Evolutionary conservation across 2,113 vertebrate genomes (phyloP).

Genomic region (Myodes glareolus): DNA sequence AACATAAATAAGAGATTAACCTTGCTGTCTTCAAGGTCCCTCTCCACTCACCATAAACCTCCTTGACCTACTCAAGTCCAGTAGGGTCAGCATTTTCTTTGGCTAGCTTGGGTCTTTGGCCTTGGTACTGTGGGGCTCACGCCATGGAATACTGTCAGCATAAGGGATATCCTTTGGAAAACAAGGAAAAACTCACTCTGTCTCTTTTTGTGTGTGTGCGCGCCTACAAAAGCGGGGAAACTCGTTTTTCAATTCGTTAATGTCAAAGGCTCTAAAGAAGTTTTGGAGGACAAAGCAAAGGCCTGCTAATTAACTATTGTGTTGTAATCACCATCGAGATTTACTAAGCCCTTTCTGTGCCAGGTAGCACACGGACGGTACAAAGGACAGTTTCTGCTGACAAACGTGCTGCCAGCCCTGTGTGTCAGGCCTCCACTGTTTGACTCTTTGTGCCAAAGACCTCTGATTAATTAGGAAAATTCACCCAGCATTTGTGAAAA

Average conservation of each 20-base stretch:
- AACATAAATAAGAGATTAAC: constrained; percentile 87
- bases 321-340: constrained; percentile 71
- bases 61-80: constrained; percentile 82
- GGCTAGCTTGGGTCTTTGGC: constrained; percentile 82
- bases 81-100: constrained; percentile 87
- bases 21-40: constrained; percentile 75
- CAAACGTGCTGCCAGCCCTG: constrained; percentile 52
- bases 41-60: constrained; percentile 83
- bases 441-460: constrained; percentile 71
- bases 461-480: constrained; percentile 82
- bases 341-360: constrained; percentile 65
- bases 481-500: constrained; percentile 72
- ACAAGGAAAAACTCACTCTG: constrained; percentile 77
- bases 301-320: constrained; percentile 78
- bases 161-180: constrained; percentile 90
- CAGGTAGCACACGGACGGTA: constrained; percentile 63
- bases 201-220: not conserved
- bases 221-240: constrained; percentile 61
- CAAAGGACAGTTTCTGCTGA: constrained; percentile 69
- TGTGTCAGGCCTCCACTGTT: constrained; percentile 35
- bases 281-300: constrained; percentile 71
- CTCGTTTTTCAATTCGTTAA: constrained; percentile 63
- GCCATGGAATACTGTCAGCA: constrained; percentile 85
- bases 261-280: constrained; percentile 68
- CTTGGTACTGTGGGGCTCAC: constrained; percentile 81